Base-by-base conservation (phyloP, 2,113 vertebrate species). In the Abramis brama region DNA sequence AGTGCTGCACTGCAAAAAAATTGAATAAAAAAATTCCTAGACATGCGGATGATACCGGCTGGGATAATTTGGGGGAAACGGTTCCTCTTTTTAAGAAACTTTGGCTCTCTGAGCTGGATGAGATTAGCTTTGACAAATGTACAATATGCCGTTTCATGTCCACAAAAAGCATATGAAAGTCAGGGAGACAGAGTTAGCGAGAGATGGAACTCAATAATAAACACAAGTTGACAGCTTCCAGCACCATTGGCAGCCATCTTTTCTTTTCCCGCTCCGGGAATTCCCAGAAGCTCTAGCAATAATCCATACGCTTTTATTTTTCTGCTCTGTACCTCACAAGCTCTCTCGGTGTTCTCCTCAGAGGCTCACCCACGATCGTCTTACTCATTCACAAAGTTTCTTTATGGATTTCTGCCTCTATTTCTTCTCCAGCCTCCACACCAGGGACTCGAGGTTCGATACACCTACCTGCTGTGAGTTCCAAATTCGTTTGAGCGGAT, bases 201-300 rank as follows among this genome's bases (percentile, higher is more conserved):
- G 84, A 39, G 50, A 70, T n/a, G 23, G 59, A 70, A 66, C 57
- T 71, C 23, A 36, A 43, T 75, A 85, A 89, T 74, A 86, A 87
- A 88, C 86, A 83, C 57, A 78, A 82, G 66, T 64, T 85, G 79
- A 87, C 82, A 85, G 85, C 64, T 59, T 70, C 43, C 1, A 43
- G 70, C 21, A 91, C 91, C 91, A 92, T 87, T 88, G 92, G 91
- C 91, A 90, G 70, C 5, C 79, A 74, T 75, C 74, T 86, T 91
- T 93, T 90, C 91, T 89, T 86, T 90, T 79, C 19, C 83, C 90
- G 91, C 90, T 91, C 0, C 74, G 92, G 92, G 95, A 91, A 87
- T 88, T 89, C 90, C 90, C 93, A 91, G 83, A 30, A 25, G 90
- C 91, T 92, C 92, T 90, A 91, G 93, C 86, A 92, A 93, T 91